Evolutionary conservation across 2,797 vertebrate species (phyloP).

Genomic region (Scolopax bukidnonensis): DNA sequence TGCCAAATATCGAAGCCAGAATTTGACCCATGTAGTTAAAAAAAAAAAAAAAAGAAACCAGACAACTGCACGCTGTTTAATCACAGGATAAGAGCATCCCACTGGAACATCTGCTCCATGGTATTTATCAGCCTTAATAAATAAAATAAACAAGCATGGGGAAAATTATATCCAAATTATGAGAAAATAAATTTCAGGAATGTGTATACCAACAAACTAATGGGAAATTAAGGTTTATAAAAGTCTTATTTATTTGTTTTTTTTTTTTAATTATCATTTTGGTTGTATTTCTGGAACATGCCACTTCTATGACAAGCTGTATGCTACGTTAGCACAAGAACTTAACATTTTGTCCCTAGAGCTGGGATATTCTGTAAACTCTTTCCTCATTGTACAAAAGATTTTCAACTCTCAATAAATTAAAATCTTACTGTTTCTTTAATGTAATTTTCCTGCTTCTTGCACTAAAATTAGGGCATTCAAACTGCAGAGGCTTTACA

Average conservation of each 20-base stretch:
- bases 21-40: background rate
- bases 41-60: background rate
- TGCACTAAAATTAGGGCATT: background rate
- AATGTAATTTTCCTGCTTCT: background rate
- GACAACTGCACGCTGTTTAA: background rate
- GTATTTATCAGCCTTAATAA: background rate
- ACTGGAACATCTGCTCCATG: background rate
- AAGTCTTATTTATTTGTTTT: background rate
- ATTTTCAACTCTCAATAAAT: background rate
- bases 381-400: background rate
- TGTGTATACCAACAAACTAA: background rate
- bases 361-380: background rate
- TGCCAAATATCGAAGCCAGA: background rate
- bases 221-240: background rate
- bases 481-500: background rate
- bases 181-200: background rate
- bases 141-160: background rate
- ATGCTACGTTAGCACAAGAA: background rate
- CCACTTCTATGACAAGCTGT: background rate
- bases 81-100: background rate
- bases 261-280: background rate
- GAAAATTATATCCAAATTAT: background rate
- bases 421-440: background rate
- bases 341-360: background rate
- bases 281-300: background rate